A percentile compares a stretch with the other conserved stretches of the same genome.
phyloP scores from a whole-genome alignment of 2,888 invertebrate genomes.

The Hyalella azteca region DNA sequence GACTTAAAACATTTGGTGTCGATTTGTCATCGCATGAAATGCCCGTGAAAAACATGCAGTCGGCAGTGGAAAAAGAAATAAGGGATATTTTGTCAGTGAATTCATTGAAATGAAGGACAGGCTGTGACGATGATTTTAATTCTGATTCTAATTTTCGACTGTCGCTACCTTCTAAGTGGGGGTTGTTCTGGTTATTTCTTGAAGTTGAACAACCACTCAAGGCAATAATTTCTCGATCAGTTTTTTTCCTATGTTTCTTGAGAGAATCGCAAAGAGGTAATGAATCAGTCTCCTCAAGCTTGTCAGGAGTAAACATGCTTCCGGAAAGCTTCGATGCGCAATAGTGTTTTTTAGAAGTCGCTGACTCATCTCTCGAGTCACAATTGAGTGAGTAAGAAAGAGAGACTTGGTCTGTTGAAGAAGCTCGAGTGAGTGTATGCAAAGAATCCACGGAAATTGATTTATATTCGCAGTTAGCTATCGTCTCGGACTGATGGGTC shows the following conservation, averaged over 20 bases:
- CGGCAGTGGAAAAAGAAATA: background rate
- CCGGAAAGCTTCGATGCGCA: background rate
- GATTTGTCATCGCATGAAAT: too few species aligned
- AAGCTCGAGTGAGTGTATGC: background rate
- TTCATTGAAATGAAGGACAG: background rate
- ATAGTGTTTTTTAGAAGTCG: background rate
- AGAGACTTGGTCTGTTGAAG: background rate
- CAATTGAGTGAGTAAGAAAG: background rate
- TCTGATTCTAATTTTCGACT: background rate
- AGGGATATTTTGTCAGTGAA: background rate
- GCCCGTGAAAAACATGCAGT: background rate
- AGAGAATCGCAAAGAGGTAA: slow-evolving; percentile 13
- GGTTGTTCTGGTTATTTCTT: background rate
- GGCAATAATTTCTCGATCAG: background rate
- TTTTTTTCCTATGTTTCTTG: background rate
- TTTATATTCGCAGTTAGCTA: background rate
- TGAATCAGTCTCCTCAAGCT: background rate
- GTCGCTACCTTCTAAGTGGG: background rate
- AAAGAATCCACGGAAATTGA: slow-evolving; percentile 3
- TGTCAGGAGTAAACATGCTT: background rate
- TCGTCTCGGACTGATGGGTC: background rate
- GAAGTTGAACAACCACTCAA: background rate
- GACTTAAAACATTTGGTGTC: too few species aligned
- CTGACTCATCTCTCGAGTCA: background rate
- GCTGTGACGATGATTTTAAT: background rate